Conservation (phyloP, 1,140 invertebrate species). For the Megalopta genalis region DNA sequence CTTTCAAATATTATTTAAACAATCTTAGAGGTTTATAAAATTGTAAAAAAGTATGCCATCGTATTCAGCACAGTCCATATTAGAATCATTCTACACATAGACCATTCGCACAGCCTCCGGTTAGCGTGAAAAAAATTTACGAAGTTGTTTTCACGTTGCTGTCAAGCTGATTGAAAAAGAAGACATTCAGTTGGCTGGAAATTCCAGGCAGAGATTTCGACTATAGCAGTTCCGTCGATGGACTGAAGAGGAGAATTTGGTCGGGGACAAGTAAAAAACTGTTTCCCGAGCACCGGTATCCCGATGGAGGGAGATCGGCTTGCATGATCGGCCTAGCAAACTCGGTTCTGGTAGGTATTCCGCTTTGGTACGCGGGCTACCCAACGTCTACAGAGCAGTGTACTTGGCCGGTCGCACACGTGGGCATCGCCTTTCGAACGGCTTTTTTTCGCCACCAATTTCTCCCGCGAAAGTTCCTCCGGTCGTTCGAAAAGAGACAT, state of each 20-base stretch:
- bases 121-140: too few relatives aligned
- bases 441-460: background rate
- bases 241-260: too few relatives aligned
- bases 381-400: constrained; percentile 31
- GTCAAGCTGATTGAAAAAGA: too few relatives aligned
- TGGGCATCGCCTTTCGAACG: background rate
- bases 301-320: constrained; percentile 49
- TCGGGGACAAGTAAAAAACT: background rate
- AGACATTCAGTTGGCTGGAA: too few relatives aligned
- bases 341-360: constrained; percentile 32
- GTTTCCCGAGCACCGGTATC: constrained; percentile 20
- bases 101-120: too few relatives aligned
- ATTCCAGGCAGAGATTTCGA: background rate
- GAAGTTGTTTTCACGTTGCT: too few relatives aligned
- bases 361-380: constrained; percentile 45
- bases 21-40: too few relatives aligned
- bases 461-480: background rate
- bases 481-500: too few relatives aligned
- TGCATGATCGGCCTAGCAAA: constrained; percentile 39
- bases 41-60: too few relatives aligned
- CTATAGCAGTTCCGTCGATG: background rate
- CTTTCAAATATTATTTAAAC: too few relatives aligned
- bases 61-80: too few relatives aligned
- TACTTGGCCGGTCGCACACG: background rate
- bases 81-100: too few relatives aligned